Percentiles rank a stretch among this genome's conserved stretches.
Conservation (phyloP, 2,888 invertebrate genomes). For the Rhingia campestris region DNA sequence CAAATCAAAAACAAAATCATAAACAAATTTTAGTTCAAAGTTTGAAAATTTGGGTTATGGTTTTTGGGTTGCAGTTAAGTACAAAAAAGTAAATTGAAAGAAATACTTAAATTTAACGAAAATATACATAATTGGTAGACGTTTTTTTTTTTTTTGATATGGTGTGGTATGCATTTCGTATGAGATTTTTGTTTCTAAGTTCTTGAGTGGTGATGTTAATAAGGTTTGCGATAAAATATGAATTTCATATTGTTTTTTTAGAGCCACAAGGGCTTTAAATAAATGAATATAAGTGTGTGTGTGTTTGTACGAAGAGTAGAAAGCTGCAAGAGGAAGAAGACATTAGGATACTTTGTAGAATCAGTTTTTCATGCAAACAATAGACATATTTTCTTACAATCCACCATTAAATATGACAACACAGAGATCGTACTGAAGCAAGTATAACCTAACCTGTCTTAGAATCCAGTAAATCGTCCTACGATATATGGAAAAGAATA, state of each 20-base stretch:
- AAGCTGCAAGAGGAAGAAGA: constrained; percentile 45
- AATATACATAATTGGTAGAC: not conserved
- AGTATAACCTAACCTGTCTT: constrained; percentile 44
- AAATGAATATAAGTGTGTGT: constrained; percentile 8
- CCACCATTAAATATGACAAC: constrained; percentile 42
- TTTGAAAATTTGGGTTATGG: constrained; percentile 31
- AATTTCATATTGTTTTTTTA: not conserved
- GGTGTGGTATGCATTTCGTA: constrained; percentile 25
- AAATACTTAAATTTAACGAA: constrained; percentile 6
- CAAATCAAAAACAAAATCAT: constrained; percentile 16
- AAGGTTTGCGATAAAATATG: constrained; percentile 12
- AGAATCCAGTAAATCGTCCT: constrained; percentile 23
- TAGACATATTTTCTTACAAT: constrained; percentile 25
- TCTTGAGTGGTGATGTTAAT: not conserved
- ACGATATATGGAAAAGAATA: constrained; percentile 3
- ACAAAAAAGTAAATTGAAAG: constrained; percentile 15
- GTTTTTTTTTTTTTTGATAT: constrained; percentile 18
- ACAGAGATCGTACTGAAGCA: constrained; percentile 21
- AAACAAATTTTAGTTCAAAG: constrained; percentile 10
- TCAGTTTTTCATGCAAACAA: constrained; percentile 51
- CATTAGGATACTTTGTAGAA: constrained; percentile 40
- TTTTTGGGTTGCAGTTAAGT: constrained; percentile 62
- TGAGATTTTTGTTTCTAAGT: constrained; percentile 2
- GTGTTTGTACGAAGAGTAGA: constrained; percentile 39
- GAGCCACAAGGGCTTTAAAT: not conserved